Base-by-base conservation (phyloP, 1,140 invertebrate species). In the Apolygus lucorum region DNA sequence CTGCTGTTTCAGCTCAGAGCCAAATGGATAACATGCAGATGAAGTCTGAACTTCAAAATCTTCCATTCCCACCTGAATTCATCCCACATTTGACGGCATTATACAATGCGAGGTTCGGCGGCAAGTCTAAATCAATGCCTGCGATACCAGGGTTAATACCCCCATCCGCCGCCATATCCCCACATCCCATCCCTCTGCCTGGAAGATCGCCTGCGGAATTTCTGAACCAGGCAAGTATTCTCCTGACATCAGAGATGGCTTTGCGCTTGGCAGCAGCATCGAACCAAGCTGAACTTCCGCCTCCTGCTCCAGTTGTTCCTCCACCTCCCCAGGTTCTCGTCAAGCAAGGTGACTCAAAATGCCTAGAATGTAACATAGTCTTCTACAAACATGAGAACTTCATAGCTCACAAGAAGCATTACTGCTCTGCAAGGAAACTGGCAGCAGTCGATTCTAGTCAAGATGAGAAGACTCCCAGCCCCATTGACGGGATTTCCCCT, bases 361-460 rank as follows among this genome's bases (percentile, higher is more conserved):
- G 95, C 80, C 88, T 92, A 75, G 94, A 97, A 74, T 98, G 95
- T 81, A 96, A 96, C 77, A 98, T 98, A 68, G 93, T 96, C 0
- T 98, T 98, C 76, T 97, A 93, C 79, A 93, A 94, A 73, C 90
- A 93, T 74, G 95, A 98, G 77, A 98, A 96, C 76, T 97, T 93
- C 75, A 80, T 95, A 21, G 89, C 94, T 1, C 95, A 98, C 77
- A 98, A 96, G 78, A 89, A 92, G 74, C 90, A 95, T 75, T 98
- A 98, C 77, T 98, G 95, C 79, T 92, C 93, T 11, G 88, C 90
- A 0, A 82, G 90, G 64, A 79, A 72, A 63, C 67, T 52, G 42
- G 52, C 71, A 67, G 52, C 73, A 71, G 64, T 54, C 26, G 52
- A 63, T 25, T 28, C 69, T 68, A 70, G 78, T 52, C 80, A 82